Conservation (phyloP, 2,797 vertebrate genomes). For the Florisuga fusca region DNA sequence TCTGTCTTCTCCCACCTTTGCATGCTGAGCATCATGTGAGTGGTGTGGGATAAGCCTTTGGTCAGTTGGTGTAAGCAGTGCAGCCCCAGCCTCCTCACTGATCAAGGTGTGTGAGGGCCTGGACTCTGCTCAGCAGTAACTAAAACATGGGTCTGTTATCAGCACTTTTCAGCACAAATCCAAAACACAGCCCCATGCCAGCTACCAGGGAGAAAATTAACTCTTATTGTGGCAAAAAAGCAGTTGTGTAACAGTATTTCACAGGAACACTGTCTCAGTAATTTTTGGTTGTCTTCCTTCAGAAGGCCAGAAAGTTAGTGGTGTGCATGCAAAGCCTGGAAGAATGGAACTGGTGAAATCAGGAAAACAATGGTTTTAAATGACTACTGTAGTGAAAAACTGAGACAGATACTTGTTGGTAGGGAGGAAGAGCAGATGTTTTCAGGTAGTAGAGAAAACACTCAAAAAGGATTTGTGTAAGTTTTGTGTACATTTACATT, state of each 20-base stretch:
- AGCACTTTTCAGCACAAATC: not conserved
- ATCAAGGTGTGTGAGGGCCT: not conserved
- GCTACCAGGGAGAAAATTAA: not conserved
- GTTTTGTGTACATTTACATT: not conserved
- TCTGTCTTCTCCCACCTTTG: no score
- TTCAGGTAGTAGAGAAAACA: not conserved
- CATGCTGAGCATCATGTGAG: not conserved
- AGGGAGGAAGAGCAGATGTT: not conserved
- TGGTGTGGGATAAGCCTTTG: not conserved
- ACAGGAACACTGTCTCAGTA: not conserved
- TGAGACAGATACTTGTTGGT: not conserved
- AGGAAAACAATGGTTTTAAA: not conserved
- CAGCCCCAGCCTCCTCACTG: accelerated
- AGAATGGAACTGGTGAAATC: not conserved
- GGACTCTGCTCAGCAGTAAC: not conserved
- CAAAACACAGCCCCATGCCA: not conserved
- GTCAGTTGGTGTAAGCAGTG: not conserved
- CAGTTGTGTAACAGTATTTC: not conserved
- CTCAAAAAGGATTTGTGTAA: not conserved
- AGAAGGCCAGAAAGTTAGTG: not conserved
- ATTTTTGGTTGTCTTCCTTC: not conserved
- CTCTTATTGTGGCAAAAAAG: not conserved
- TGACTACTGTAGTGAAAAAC: not conserved
- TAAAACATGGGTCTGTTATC: not conserved
- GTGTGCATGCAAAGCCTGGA: not conserved